phyloP scores from a whole-genome alignment of 2,797 vertebrate species.

The Sebastes itinus region DNA sequence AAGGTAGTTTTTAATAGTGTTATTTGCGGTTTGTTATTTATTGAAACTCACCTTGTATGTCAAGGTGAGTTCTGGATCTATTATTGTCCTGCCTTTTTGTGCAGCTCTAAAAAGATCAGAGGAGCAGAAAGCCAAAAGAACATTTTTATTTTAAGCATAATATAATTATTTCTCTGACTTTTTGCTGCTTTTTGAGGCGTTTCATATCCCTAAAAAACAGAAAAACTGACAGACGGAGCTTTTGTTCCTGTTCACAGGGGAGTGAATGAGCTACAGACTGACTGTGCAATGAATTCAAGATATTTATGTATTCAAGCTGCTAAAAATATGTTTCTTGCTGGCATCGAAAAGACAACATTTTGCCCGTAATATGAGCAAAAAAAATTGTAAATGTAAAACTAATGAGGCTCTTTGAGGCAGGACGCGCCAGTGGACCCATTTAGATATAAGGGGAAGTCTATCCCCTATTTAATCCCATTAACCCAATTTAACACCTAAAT shows the following conservation, averaged over 20 bases:
- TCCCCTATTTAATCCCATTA: slow-evolving; percentile 29
- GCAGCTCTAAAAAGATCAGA: neutral
- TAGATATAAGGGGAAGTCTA: neutral
- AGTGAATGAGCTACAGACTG: neutral
- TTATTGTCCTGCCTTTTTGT: neutral
- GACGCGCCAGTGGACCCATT: neutral
- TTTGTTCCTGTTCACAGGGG: neutral
- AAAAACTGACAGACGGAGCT: neutral
- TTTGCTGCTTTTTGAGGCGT: neutral
- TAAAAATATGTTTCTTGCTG: neutral
- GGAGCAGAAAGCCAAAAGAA: neutral
- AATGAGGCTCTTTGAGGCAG: neutral
- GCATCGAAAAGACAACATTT: neutral
- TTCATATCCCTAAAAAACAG: neutral
- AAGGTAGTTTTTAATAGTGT: neutral
- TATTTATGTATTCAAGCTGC: neutral
- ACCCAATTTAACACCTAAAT: neutral
- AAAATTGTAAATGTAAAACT: neutral
- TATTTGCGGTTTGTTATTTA: slow-evolving; percentile 6
- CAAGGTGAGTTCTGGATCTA: slow-evolving; percentile 15
- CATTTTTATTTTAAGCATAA: neutral
- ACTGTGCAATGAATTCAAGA: neutral
- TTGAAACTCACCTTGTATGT: slow-evolving; percentile 3
- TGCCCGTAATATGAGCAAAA: neutral
- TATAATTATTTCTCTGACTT: neutral